phyloP scores from a whole-genome alignment of 2,797 vertebrate species.

The Oreochromis grahami region DNA sequence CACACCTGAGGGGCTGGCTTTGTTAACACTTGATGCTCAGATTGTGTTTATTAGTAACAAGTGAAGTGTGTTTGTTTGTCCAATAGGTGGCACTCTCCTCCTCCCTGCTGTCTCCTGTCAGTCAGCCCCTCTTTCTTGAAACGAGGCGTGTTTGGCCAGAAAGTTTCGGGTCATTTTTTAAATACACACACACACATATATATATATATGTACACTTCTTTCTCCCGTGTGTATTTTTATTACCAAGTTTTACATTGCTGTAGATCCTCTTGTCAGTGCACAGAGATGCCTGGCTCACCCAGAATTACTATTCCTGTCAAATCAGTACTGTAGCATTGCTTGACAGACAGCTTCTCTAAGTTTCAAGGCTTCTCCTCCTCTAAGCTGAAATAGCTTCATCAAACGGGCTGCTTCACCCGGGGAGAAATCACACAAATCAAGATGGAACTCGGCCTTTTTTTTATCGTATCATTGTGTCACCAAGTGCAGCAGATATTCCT shows the following conservation, averaged over 20 bases:
- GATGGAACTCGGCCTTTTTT: not conserved
- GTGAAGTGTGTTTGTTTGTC: slow-evolving; percentile 42
- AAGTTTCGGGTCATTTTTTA: not conserved
- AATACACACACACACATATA: no score
- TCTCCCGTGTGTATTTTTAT: not conserved
- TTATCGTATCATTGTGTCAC: not conserved
- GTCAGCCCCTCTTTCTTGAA: not conserved
- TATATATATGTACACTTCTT: not conserved
- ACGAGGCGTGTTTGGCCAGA: not conserved
- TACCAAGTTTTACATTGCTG: not conserved
- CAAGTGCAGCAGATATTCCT: not conserved
- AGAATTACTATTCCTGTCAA: slow-evolving; percentile 36
- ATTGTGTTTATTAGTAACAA: not conserved
- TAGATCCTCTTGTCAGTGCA: not conserved
- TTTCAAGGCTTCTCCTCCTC: not conserved
- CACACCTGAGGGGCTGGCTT: not conserved
- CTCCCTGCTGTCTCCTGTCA: slow-evolving; percentile 12
- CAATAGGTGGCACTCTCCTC: slow-evolving; percentile 70
- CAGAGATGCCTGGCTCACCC: not conserved
- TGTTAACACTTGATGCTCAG: not conserved
- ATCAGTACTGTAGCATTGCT: slow-evolving; percentile 9
- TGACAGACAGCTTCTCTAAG: slow-evolving; percentile 22
- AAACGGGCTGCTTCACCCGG: not conserved
- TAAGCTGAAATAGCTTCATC: not conserved
- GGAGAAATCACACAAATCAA: slow-evolving; percentile 4